These are phyloP conservation scores for Hyposoter didymator DNA, from an alignment of 2,888 invertebrate genomes.

Conservation along the genomic window DNA sequence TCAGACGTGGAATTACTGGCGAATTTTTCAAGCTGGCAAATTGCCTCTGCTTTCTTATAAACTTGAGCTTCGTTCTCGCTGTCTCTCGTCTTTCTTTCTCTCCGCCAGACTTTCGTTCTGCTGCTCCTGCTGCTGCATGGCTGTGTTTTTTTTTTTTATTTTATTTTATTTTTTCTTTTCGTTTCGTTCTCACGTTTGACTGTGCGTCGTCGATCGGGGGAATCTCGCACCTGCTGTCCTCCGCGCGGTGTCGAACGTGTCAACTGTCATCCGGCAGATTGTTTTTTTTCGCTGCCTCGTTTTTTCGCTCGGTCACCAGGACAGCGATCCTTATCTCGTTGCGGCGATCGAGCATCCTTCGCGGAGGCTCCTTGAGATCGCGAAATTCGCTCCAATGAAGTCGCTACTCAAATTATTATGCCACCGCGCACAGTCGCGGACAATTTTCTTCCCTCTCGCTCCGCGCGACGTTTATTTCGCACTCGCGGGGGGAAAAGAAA, in stretches of 20 bases:
- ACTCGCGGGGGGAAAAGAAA: slow-evolving; percentile 30
- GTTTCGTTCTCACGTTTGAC: slow-evolving; percentile 59
- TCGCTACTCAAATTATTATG: slow-evolving; percentile 55
- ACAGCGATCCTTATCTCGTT: slow-evolving; percentile 49
- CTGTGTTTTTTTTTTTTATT: slow-evolving; percentile 19
- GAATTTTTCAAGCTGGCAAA: slow-evolving; percentile 67
- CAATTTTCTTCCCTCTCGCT: slow-evolving; percentile 1
- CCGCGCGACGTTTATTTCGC: slow-evolving; percentile 34
- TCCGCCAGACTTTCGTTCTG: slow-evolving; percentile 14
- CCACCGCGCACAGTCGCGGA: slow-evolving; percentile 39
- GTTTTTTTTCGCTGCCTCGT: not conserved
- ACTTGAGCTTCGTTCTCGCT: slow-evolving; percentile 34
- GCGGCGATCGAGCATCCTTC: slow-evolving; percentile 55
- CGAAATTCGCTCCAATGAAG: slow-evolving; percentile 52
- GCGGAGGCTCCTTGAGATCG: not conserved
- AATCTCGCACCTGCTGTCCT: slow-evolving; percentile 66
- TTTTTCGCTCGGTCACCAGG: not conserved
- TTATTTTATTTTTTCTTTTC: no score
- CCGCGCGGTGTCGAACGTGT: slow-evolving; percentile 58
- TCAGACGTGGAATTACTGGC: slow-evolving; percentile 25
- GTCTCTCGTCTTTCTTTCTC: not conserved
- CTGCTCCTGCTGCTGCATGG: not conserved
- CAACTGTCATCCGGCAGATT: slow-evolving; percentile 56
- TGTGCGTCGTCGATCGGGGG: slow-evolving; percentile 1
- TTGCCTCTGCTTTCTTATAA: slow-evolving; percentile 53